A percentile compares a stretch with the other conserved stretches of the same genome.
These are phyloP conservation scores for Lucilia sericata DNA, from an alignment of 1,140 invertebrate species.

Conservation along the genomic window DNA sequence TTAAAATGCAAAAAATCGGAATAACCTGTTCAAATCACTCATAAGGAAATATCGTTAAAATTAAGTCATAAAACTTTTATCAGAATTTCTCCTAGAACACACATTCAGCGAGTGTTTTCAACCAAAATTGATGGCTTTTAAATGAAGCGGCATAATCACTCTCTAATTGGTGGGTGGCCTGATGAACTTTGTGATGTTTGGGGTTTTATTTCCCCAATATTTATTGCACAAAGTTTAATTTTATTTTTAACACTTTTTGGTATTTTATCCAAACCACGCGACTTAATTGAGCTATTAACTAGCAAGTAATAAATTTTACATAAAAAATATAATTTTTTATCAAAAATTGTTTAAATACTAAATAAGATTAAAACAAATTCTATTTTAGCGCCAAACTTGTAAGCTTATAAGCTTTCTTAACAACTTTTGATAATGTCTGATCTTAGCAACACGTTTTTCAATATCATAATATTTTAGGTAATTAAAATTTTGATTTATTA, in stretches of 20 bases:
- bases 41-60: too few relatives aligned
- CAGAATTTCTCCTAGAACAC: neutral
- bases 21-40: neutral
- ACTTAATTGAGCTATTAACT: neutral
- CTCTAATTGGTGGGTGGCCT: neutral
- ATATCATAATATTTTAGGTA: too few relatives aligned
- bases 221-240: neutral
- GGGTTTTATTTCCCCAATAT: neutral
- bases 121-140: neutral
- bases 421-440: too few relatives aligned
- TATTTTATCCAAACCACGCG: conserved; percentile 1
- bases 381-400: too few relatives aligned
- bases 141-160: neutral
- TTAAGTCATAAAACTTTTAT: neutral
- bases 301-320: too few relatives aligned
- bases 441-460: too few relatives aligned
- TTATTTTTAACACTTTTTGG: neutral
- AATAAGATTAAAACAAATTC: too few relatives aligned
- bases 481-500: too few relatives aligned
- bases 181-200: neutral
- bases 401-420: too few relatives aligned
- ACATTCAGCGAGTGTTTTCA: neutral
- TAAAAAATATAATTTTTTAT: too few relatives aligned
- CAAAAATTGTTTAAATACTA: too few relatives aligned
- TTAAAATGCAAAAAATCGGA: neutral